Base-by-base conservation (phyloP, 2,113 vertebrate genomes). In the Hyla sarda region DNA sequence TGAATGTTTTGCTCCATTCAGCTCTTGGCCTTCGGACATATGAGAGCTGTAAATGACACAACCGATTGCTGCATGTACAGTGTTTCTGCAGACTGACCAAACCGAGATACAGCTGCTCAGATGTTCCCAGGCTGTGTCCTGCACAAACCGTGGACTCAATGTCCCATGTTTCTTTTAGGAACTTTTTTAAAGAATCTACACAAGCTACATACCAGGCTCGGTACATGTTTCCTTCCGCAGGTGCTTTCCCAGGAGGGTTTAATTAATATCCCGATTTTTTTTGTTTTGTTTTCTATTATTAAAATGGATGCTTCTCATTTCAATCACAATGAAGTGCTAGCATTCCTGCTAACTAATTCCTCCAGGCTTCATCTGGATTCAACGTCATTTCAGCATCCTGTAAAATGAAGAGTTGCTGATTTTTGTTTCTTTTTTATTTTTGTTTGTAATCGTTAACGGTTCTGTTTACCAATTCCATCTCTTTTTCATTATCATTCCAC, bases 171-270 rank as follows among this genome's bases (percentile, higher is more conserved):
- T 87, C 87, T 85, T 78, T 50, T 88, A 88, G 90, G 34, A 37
- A 89, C 89, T 87, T 89, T 90, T 87, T 90, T 87, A 81, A 89
- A 82, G 86, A n/a, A 45, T 87, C 88, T 89, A 85, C 47, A 85
- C 89, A 86, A 77, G 85, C 88, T 82, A 87, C 88, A 88, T 82
- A 48, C 45, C 47, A 71, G 45, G 48, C 58, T 54, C 17, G 21
- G 19, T 47, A 30, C 47, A 52, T 21, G 58, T 11, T 71, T n/a
- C 81, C 21, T 82, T 82, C 16, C 13, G 9, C 28, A 77, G 48
- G 67, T 71, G 67, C 12, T 82, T 82, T 52, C 74, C 74, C 74
- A 32, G 74, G 45, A 77, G 73, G 41, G 47, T 30, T 50, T 32
- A 30, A 77, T 52, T 32, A 32, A 77, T 77, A 77, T 77, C 32